Percentiles rank a stretch among this genome's conserved stretches.
Evolutionary conservation across 1,140 invertebrate species (phyloP).

Genomic region (Ceratina japonica): DNA sequence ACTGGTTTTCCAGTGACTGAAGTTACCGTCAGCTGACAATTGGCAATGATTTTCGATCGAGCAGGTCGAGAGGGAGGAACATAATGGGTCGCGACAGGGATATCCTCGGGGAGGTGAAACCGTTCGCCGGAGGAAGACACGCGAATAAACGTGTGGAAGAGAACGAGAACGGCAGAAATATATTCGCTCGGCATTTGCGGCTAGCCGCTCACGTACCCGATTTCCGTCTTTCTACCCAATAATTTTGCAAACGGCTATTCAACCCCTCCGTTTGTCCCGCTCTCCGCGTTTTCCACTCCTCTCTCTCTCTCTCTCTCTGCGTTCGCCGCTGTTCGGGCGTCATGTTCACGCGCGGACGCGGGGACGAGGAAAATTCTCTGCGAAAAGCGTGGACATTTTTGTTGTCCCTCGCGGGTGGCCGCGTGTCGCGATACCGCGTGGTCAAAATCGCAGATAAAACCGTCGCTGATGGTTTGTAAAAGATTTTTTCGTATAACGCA

Average conservation of each 20-base stretch:
- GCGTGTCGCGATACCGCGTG: not conserved
- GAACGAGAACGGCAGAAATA: slow-evolving; percentile 41
- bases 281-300: slow-evolving; percentile 20
- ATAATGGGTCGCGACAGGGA: not conserved
- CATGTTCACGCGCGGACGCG: not conserved
- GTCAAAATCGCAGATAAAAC: slow-evolving; percentile 22
- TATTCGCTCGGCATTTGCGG: slow-evolving; percentile 64
- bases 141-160: slow-evolving; percentile 27
- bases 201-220: slow-evolving; percentile 57
- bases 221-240: slow-evolving; percentile 61
- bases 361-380: slow-evolving; percentile 19
- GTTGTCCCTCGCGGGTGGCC: not conserved
- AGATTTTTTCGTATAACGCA: slow-evolving; percentile 9
- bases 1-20: slow-evolving; percentile 21
- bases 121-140: not conserved
- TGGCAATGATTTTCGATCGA: slow-evolving; percentile 68
- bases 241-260: slow-evolving; percentile 66
- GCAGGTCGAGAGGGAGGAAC: slow-evolving; percentile 9
- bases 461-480: slow-evolving; percentile 1
- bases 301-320: not conserved
- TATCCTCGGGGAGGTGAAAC: not conserved
- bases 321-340: not conserved
- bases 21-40: slow-evolving; percentile 56
- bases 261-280: slow-evolving; percentile 46
- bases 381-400: slow-evolving; percentile 1